Evolutionary conservation across 1,140 invertebrate species (phyloP), one percentile per base, ranked within the genome.

Genomic region (Drosophila insularis): DNA sequence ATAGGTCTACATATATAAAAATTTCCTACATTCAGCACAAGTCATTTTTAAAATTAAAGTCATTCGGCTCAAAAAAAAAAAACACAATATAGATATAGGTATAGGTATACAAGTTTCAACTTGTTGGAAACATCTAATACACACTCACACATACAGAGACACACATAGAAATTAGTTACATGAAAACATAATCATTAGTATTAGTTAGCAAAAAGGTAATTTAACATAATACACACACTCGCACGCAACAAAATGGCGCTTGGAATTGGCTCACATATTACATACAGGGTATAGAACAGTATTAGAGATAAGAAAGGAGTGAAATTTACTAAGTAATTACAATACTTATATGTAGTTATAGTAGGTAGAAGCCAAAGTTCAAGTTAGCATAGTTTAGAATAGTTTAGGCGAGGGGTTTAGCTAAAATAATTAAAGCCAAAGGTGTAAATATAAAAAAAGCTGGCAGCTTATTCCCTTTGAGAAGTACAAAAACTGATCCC

Each of bases 71-170:
- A 27, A 27, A 5, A 27, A 27, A 27, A 5, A 27, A 27, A 5
- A 27, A 27, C 4, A 6, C 5, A 27, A 27, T 27, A 6, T 27
- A 27, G 4, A 27, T 5, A 27, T 27, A 27, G n/a, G n/a, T 27
- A 27, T 27, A 27, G 27, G 5, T 27, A 27, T 27, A 27, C 6
- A 46, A 46, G 43, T 19, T 17, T 23, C 11, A 39, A 71, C 27
- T 2, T 35, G 8, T 35, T 32, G 63, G 40, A 23, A 27, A 58
- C 14, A 68, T 65, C 55, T 58, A 62, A 54, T 5, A 21, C 59
- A 63, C 61, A 58, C 62, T 43, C 71, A 67, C 75, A 71, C 61
- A 71, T 6, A 62, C 39, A 72, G 60, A 58, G 67, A 71, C 74
- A 71, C 67, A 54, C 7, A 50, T n/a, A 21, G 62, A 67, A 50